Evolutionary conservation across 2,797 vertebrate species (phyloP), one percentile per base, ranked within the genome.

Genomic region (Centropyge bicolor): DNA sequence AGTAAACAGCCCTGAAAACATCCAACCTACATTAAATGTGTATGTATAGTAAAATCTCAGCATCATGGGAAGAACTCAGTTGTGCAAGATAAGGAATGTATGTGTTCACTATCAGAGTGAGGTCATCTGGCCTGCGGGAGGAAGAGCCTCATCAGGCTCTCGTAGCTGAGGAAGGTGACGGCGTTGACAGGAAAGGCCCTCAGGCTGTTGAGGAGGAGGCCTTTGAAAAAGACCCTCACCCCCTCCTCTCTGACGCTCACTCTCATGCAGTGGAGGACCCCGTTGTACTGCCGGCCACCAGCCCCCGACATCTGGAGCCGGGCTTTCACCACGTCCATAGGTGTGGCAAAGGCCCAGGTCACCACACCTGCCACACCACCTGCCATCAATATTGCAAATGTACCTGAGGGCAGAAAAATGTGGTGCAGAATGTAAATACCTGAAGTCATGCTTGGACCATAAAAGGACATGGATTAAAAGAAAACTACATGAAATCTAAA

Each of bases 181-280:
- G 96, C 96, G 0, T 97, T 98, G 81, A 97, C 97, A 0, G 97
- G 97, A 65, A 97, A 97, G 7, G 96, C 97, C 2, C 97, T 94
- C 49, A 97, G 45, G 14, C 95, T 95, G 92, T 97, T 97, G 48
- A 96, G 92, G 2, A 93, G 83, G 3, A 98, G 92, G 1, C 97
- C 96, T 78, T 94, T 95, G 80, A 95, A 96, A 62, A 97, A 94
- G 59, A 97, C 95, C 6, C 87, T 78, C 4, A 68, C n/a, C 0
- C 97, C 96, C 65, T 97, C 97, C 78, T 94, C 91, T 73, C 80
- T 90, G 67, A 92, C 55, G 9, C 97, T 97, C 74, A 85, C 89
- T 2, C 73, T 85, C 41, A 96, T 85, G 90, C 96, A 97, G 92
- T 97, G 92, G 41, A 96, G 73, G 71, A 97, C 59, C 1, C 97